These are phyloP conservation scores for Peromyscus eremicus DNA, from an alignment of 2,797 vertebrate species.

Conservation along the genomic window DNA sequence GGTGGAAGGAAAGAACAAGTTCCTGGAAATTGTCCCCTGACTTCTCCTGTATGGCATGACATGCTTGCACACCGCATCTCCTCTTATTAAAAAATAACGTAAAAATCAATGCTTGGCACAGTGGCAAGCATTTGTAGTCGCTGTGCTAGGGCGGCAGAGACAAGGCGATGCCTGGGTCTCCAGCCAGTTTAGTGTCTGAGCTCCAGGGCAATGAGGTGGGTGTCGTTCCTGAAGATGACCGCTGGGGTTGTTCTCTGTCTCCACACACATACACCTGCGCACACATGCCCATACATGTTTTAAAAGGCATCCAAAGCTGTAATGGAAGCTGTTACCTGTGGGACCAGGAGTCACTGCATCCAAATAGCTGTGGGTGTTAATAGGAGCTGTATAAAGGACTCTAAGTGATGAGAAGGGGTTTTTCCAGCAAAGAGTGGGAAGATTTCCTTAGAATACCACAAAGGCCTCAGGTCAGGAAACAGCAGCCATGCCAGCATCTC, in stretches of 20 bases:
- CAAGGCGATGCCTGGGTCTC: background rate
- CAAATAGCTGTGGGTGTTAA: background rate
- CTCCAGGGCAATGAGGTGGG: background rate
- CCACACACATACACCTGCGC: background rate
- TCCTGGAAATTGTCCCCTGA: background rate
- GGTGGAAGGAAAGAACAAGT: background rate
- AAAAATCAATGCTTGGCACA: background rate
- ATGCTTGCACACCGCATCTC: background rate
- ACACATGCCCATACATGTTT: background rate
- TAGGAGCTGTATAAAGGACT: background rate
- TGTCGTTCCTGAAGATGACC: background rate
- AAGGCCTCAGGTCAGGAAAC: background rate
- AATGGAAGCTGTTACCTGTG: background rate
- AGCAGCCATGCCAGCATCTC: background rate
- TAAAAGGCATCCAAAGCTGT: background rate
- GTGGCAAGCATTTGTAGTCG: background rate
- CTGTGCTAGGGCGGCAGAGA: background rate
- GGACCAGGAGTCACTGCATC: background rate
- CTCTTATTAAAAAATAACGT: background rate
- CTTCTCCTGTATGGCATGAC: background rate
- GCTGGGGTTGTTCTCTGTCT: background rate
- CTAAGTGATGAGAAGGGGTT: background rate
- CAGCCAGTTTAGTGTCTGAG: background rate
- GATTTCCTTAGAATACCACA: background rate
- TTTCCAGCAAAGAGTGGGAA: background rate